Percentiles rank a stretch among this genome's conserved stretches.
Conservation (phyloP, 2,797 vertebrate species). For the Rhinoraja longicauda region DNA sequence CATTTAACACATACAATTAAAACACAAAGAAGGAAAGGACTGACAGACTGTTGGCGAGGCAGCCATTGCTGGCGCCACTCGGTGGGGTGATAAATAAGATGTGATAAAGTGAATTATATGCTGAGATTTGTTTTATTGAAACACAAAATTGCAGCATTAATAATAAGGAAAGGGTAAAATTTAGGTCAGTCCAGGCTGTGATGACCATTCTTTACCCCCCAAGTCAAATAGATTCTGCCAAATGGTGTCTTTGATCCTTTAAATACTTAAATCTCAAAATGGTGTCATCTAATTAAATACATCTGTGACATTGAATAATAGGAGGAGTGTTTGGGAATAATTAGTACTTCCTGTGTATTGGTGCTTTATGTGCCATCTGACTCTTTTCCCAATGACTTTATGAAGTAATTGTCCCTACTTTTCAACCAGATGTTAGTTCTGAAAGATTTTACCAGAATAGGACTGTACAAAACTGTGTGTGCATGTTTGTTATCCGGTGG, state of each 20-base stretch:
- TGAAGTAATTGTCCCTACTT: conserved; percentile 39
- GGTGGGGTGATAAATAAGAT: background rate
- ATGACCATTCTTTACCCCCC: background rate
- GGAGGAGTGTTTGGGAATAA: conserved; percentile 16
- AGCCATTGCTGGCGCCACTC: too few species aligned
- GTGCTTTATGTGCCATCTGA: conserved; percentile 32
- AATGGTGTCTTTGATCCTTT: conserved; percentile 9
- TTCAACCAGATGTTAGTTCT: conserved; percentile 28
- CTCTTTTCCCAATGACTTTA: conserved; percentile 38
- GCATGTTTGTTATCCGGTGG: background rate
- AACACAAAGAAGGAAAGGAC: too few species aligned
- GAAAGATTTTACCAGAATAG: background rate
- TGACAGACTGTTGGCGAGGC: too few species aligned
- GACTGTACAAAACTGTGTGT: conserved; percentile 38
- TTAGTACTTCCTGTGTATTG: conserved; percentile 13
- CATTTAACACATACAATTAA: too few species aligned
- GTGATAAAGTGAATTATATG: background rate
- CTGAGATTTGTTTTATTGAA: background rate
- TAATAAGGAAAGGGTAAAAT: background rate
- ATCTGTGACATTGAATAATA: background rate
- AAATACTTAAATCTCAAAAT: conserved; percentile 17
- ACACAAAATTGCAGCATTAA: background rate
- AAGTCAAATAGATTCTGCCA: conserved; percentile 16
- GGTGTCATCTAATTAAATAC: conserved; percentile 29
- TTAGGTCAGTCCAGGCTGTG: background rate